Percentiles rank a stretch among this genome's conserved stretches.
Conservation (phyloP, 2,113 vertebrate genomes). For the Aegotheles bennettii region DNA sequence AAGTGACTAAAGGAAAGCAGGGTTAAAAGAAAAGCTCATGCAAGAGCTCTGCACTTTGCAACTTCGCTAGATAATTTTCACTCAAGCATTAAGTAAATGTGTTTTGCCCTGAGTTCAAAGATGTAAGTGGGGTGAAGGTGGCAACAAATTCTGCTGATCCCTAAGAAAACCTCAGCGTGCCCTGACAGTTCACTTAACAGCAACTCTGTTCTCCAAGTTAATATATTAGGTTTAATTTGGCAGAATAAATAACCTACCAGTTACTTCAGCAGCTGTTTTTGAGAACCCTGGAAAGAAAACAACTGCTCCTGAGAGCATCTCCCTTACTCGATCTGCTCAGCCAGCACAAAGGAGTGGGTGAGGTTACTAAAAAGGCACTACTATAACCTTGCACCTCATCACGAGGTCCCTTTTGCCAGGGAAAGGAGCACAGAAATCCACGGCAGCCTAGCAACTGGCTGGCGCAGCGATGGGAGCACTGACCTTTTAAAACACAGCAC, state of each 20-base stretch:
- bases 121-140: background rate
- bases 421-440: slow-evolving; percentile 13
- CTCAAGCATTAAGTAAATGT: background rate
- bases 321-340: background rate
- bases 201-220: background rate
- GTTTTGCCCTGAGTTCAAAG: background rate
- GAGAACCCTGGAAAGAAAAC: background rate
- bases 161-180: background rate
- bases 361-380: background rate
- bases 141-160: background rate
- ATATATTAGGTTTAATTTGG: background rate
- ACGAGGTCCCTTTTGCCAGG: background rate
- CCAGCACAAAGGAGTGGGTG: background rate
- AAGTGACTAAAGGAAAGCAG: background rate
- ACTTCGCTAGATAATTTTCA: background rate
- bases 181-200: background rate
- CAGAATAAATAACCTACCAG: background rate
- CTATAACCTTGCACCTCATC: background rate
- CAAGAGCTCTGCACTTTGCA: background rate
- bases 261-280: background rate
- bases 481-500: background rate
- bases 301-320: background rate
- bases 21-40: background rate
- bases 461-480: background rate
- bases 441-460: background rate